Percentiles rank a stretch among this genome's conserved stretches.
Evolutionary conservation across 2,113 vertebrate species (phyloP).

Genomic region (Candoia aspera): DNA sequence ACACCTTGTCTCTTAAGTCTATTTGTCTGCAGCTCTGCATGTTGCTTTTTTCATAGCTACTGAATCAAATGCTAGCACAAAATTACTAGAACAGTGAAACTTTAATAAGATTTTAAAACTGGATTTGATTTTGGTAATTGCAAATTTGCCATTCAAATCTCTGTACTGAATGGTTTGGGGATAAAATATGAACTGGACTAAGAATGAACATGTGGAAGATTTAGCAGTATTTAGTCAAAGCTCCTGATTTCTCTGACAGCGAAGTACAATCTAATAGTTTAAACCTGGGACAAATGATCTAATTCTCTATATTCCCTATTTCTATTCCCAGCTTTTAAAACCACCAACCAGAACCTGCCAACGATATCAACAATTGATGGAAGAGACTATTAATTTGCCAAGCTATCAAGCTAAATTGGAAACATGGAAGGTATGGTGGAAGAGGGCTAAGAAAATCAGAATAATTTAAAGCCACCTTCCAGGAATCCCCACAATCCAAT

Average conservation of each 20-base stretch:
- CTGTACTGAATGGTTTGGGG: not conserved
- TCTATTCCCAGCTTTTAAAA: conserved; percentile 75
- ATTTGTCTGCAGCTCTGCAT: not conserved
- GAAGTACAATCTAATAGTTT: not conserved
- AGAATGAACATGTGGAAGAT: not conserved
- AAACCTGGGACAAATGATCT: not conserved
- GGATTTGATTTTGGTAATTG: not conserved
- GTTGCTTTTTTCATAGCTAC: not conserved
- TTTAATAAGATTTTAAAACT: not conserved
- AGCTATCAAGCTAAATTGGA: conserved; percentile 71
- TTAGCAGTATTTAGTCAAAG: not conserved
- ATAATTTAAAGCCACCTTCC: not conserved
- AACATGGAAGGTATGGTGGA: conserved; percentile 60
- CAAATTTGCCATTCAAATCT: not conserved
- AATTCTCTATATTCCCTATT: not conserved
- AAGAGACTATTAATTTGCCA: conserved; percentile 72
- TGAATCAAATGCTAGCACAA: not conserved
- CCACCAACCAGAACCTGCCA: conserved; percentile 78
- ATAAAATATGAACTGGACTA: not conserved
- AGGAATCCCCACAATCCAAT: not conserved
- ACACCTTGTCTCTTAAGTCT: not conserved
- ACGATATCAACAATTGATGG: conserved; percentile 76
- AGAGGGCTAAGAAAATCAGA: accelerated
- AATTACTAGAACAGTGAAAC: not conserved
- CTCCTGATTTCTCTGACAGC: not conserved